A percentile compares a stretch with the other conserved stretches of the same genome.
Conservation (phyloP, 2,888 invertebrate species). For the Meandrusa payeni region DNA sequence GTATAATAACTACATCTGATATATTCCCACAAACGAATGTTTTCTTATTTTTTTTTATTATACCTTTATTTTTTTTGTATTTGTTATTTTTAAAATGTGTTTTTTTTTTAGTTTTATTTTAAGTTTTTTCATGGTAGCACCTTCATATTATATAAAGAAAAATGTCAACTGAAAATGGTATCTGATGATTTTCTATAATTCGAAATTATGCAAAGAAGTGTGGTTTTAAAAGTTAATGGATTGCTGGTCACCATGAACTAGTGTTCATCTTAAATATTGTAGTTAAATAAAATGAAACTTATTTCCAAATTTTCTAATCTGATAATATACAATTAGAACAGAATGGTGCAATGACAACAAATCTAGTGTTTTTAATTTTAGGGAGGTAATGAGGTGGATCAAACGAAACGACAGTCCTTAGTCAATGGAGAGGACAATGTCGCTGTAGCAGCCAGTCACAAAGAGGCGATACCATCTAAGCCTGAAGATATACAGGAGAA, state of each 20-base stretch:
- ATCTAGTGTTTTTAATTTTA: conserved; percentile 48
- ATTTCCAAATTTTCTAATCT: too few relatives aligned
- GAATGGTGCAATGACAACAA: conserved; percentile 18
- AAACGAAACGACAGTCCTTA: conserved; percentile 56
- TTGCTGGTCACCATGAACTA: too few relatives aligned
- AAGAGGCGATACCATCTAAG: conserved; percentile 63
- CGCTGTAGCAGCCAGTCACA: conserved; percentile 59
- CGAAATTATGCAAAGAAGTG: too few relatives aligned
- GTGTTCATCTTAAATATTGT: too few relatives aligned
- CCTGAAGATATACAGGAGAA: conserved; percentile 63
- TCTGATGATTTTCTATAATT: too few relatives aligned
- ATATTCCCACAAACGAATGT: conserved; percentile 76
- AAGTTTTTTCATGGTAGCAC: too few relatives aligned
- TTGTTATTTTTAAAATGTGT: conserved; percentile 27
- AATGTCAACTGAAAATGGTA: too few relatives aligned
- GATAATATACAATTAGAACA: not conserved
- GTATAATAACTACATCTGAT: conserved; percentile 48
- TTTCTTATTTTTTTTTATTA: conserved; percentile 43
- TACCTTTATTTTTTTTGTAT: conserved; percentile 38
- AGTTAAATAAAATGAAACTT: too few relatives aligned
- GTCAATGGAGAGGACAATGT: conserved; percentile 71
- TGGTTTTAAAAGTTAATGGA: too few relatives aligned
- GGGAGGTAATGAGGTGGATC: conserved; percentile 59
- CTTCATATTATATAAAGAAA: too few relatives aligned
- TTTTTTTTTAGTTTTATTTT: not conserved